Conservation (phyloP, 1,140 invertebrate genomes). For the Mylabris phalerata region DNA sequence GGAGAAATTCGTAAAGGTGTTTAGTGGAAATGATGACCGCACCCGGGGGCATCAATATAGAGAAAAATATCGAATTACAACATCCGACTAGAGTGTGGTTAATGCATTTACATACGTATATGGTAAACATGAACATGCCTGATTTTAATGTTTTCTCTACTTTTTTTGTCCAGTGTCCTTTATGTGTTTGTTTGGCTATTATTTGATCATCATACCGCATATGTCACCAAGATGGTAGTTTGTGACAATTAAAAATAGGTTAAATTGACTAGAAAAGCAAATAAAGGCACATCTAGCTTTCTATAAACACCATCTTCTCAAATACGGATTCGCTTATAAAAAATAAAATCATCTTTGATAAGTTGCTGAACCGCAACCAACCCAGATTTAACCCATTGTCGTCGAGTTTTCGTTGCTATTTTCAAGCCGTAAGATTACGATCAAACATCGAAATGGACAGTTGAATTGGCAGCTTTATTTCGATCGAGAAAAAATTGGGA, state of each 20-base stretch:
- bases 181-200: not conserved
- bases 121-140: too few species aligned
- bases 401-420: not conserved
- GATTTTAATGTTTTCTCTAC: too few species aligned
- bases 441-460: not conserved
- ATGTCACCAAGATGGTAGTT: conserved; percentile 1
- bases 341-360: not conserved
- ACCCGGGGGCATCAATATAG: too few species aligned
- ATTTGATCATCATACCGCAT: conserved; percentile 5
- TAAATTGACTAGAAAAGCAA: conserved; percentile 12
- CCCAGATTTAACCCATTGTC: conserved; percentile 4
- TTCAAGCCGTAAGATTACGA: conserved; percentile 1
- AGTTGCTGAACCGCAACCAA: too few species aligned
- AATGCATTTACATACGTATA: conserved; percentile 17
- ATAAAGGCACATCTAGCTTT: not conserved
- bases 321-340: not conserved
- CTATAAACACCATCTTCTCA: not conserved
- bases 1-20: too few species aligned
- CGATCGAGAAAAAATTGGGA: too few species aligned
- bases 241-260: conserved; percentile 6
- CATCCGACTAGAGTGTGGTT: conserved; percentile 11
- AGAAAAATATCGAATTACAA: conserved; percentile 6
- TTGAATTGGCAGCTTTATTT: not conserved
- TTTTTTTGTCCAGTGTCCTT: too few species aligned
- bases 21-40: too few species aligned